Evolutionary conservation across 2,797 vertebrate genomes (phyloP), one percentile per base, ranked within the genome.

Genomic region (Valencia hispanica): DNA sequence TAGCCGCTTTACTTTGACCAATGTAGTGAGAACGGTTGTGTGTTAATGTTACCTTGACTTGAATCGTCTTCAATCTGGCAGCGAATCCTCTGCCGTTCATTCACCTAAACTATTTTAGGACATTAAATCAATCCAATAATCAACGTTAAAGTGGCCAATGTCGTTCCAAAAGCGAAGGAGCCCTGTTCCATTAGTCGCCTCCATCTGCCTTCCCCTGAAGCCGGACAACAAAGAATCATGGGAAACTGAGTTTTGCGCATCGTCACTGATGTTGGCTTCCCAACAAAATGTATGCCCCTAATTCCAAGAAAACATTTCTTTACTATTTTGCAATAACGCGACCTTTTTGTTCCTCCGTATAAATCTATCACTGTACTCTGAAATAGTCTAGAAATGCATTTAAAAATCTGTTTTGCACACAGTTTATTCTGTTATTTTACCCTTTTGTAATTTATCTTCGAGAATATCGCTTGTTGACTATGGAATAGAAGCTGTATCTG

Each of bases 191-290:
- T 91, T 88, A 88, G 85, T 83, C 79, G 89, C 89, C 94, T 91
- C 95, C 95, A 96, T 96, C 92, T 95, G 93, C 86, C 80, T 91
- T 88, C 73, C 71, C 80, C 77, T 81, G 78, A 69, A 69, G 89
- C 80, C 79, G 87, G 83, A 84, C 77, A 1, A 68, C 83, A 82
- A 30, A 81, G 92, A 25, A 77, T 88, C 74, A 66, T 89, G 94
- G 95, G 94, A 94, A 94, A 89, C 75, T 0, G 72, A 72, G 80
- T 81, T 74, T 45, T 14, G 1, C 11, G 2, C 3, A 4, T 0
- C n/a, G 20, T 27, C 36, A 12, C 6, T 3, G 27, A 15, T 63
- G 5, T 4, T 12, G 20, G 11, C 3, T 61, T 61, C 30, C 30
- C 57, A 61, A 34, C 32, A 4, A 34, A 34, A 34, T 34, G 8